These are phyloP conservation scores for Dasysyrphus albostriatus DNA, from an alignment of 2,888 invertebrate species.

Conservation along the genomic window DNA sequence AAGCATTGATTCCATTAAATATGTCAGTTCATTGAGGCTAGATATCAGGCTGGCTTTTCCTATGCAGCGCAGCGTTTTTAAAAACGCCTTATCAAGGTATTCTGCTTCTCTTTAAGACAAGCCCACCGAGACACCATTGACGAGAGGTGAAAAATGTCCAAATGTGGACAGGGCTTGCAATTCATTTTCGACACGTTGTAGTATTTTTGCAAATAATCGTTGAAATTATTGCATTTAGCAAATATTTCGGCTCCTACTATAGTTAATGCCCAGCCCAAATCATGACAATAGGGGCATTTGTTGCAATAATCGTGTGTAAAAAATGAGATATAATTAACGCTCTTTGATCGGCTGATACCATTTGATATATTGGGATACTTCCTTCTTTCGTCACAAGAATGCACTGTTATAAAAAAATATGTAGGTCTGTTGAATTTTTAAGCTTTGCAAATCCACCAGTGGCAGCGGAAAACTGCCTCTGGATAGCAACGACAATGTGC, in stretches of 20 bases:
- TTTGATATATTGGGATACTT: not conserved
- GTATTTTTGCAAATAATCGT: too few relatives aligned
- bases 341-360: not conserved
- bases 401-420: not conserved
- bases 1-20: not conserved
- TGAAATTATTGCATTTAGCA: too few relatives aligned
- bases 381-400: not conserved
- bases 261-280: not conserved
- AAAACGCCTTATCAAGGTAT: not conserved
- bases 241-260: not conserved
- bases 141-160: not conserved
- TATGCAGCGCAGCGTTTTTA: not conserved
- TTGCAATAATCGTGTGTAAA: not conserved
- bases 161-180: not conserved
- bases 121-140: not conserved
- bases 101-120: not conserved
- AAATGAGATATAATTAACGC: not conserved
- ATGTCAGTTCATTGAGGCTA: not conserved
- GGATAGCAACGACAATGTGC: not conserved
- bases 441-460: not conserved
- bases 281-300: not conserved
- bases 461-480: not conserved
- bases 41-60: not conserved
- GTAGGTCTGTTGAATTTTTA: not conserved
- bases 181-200: not conserved